Base-by-base conservation (phyloP, 2,797 vertebrate species). In the Xyrichtys novacula region DNA sequence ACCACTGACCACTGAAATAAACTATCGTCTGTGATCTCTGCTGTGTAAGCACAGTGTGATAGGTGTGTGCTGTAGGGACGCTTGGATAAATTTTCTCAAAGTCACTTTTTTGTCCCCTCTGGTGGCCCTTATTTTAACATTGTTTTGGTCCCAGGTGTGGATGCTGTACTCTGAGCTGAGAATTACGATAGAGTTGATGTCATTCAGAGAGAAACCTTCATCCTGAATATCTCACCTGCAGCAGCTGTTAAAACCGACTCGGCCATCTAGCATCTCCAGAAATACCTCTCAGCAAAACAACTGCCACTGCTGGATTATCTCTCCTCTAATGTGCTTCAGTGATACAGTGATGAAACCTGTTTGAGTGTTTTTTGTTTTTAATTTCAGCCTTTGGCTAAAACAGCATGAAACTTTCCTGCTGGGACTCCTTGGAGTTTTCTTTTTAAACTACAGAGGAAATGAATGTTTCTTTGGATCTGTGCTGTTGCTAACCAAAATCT, bases 151-250 rank as follows among this genome's bases (percentile, higher is more conserved):
- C 81, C 85, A 83, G 88, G 86, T 91, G 90, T 88, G 81, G 70
- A 74, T 60, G 82, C 71, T 16, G 68, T 87, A 60, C 29, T 83
- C 88, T 76, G 88, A 7, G 83, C 52, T 72, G 79, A 86, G 87
- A 89, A 88, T 88, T 88, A 83, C 89, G 92, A 89, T 87, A 89
- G 90, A 75, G 77, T 73, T 54, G 64, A 74, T 10, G 67, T 42
- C 65, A 71, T 89, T 86, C 52, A 46, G 90, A 89, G 89, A 89
- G 68, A 84, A 66, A 71, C 75, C 82, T 88, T 83, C 84, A 84
- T 90, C 88, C 87, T 47, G 83, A 80, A 88, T 80, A 81, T 58
- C 78, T 89, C 82, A 89, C 91, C 91, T 85, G 78, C 61, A 81
- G 67, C 88, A 89, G 84, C 82, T 91, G 90, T 55, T 54, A 73